Percentiles rank a stretch among this genome's conserved stretches.
phyloP scores from a whole-genome alignment of 2,113 vertebrate species.

The Vombatus ursinus region DNA sequence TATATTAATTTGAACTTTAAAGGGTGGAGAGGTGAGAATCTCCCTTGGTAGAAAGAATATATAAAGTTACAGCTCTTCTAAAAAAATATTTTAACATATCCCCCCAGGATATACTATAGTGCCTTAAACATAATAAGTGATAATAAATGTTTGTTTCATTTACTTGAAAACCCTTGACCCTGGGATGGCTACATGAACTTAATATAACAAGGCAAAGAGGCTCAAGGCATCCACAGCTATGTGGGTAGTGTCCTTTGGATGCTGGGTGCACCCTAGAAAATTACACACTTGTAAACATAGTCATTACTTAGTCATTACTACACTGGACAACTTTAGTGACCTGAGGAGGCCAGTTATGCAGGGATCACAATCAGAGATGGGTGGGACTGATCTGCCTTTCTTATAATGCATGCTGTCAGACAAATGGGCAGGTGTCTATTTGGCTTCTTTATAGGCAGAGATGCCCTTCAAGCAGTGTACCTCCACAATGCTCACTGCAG shows the following conservation, averaged over 20 bases:
- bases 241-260: not conserved
- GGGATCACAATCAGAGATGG: not conserved
- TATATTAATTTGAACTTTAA: not conserved
- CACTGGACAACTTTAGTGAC: not conserved
- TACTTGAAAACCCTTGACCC: not conserved
- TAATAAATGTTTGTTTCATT: not conserved
- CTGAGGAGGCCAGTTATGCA: not conserved
- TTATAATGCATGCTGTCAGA: not conserved
- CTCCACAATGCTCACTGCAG: not conserved
- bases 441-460: not conserved
- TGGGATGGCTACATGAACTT: not conserved
- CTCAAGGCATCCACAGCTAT: not conserved
- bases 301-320: not conserved
- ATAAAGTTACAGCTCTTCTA: not conserved
- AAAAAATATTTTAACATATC: not conserved
- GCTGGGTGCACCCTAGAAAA: not conserved
- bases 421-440: not conserved
- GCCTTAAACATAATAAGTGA: not conserved
- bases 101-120: not conserved
- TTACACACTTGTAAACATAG: not conserved
- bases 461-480: not conserved
- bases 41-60: not conserved
- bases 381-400: not conserved
- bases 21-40: not conserved
- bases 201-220: not conserved